Evolutionary conservation across 2,113 vertebrate genomes (phyloP).

Genomic region (Sigmodon hispidus): DNA sequence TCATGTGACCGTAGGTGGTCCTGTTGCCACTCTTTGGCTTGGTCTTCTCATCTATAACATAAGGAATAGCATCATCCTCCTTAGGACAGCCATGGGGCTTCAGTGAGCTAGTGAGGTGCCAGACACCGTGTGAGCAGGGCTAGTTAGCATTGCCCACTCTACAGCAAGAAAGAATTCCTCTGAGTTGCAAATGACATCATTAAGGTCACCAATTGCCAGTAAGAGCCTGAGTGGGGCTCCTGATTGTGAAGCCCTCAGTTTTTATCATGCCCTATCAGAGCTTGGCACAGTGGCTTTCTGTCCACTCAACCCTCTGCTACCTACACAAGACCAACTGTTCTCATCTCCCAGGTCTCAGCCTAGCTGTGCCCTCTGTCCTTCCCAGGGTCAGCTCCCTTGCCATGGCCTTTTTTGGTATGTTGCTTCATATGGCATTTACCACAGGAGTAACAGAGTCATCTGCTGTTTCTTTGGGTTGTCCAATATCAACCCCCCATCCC

Average conservation of each 20-base stretch:
- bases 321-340: background rate
- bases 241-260: background rate
- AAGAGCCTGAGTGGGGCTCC: background rate
- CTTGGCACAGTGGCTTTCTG: background rate
- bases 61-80: background rate
- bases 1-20: background rate
- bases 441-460: background rate
- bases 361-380: background rate
- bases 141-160: background rate
- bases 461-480: background rate
- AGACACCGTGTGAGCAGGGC: accelerated
- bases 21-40: background rate
- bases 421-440: background rate
- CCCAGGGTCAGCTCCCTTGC: background rate
- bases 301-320: background rate
- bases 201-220: no score
- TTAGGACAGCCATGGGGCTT: background rate
- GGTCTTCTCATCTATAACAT: background rate
- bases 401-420: background rate
- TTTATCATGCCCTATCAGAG: background rate
- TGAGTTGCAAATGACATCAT: background rate
- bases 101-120: background rate
- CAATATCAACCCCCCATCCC: background rate
- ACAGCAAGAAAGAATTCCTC: background rate
- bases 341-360: background rate